These are phyloP conservation scores for Echinarachnius parma DNA, from an alignment of 53 echinoderm and acorn worm genomes.

Conservation along the genomic window DNA sequence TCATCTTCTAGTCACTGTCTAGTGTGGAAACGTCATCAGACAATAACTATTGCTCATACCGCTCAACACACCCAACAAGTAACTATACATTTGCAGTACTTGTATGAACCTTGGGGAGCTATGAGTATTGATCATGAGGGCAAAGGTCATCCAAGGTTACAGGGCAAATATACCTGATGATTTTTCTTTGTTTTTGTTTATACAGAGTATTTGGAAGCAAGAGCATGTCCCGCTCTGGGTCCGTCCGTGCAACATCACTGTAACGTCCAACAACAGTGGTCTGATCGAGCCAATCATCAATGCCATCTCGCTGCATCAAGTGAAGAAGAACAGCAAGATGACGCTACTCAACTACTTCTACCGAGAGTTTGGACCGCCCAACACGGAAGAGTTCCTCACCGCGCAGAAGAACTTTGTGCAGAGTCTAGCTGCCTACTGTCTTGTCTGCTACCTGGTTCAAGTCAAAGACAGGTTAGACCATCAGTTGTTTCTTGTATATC, in stretches of 20 bases:
- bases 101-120: no score
- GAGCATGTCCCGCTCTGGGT: slow-evolving; percentile 96
- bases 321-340: slow-evolving; percentile 98
- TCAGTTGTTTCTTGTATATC: no score
- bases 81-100: no score
- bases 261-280: slow-evolving; percentile 95
- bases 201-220: slow-evolving; percentile 84
- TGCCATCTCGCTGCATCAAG: slow-evolving; percentile 92
- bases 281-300: slow-evolving; percentile 98
- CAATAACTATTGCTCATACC: no score
- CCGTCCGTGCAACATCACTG: slow-evolving; percentile 90
- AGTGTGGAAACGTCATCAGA: not conserved
- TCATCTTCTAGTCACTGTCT: not conserved
- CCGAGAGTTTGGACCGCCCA: slow-evolving; percentile 88
- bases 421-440: slow-evolving; percentile 93
- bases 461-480: slow-evolving; percentile 94
- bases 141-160: no score
- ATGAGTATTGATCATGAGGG: no score
- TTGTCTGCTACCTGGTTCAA: slow-evolving; percentile 92
- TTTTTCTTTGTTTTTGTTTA: no score
- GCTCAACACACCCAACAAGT: no score
- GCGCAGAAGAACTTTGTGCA: slow-evolving; percentile 99
- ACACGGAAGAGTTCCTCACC: slow-evolving; percentile 84
- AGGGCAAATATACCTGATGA: no score
- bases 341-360: slow-evolving; percentile 89